Evolutionary conservation across 2,113 vertebrate species (phyloP).

Genomic region (human (Homo sapiens)): GRCh38 chr3:147795501-147796000

Average conservation of each 20-base stretch:
- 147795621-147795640: neutral
- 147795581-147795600: neutral
- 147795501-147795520: constrained; percentile 25
- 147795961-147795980: neutral
- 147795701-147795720: neutral
- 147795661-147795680: neutral
- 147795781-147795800: neutral
- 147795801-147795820: neutral
- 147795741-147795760: constrained; percentile 25
- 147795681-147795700: neutral
- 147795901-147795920: neutral
- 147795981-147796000: neutral
- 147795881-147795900: neutral
- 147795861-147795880: neutral
- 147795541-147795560: neutral
- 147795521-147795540: neutral
- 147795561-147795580: neutral
- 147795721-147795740: neutral
- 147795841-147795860: neutral
- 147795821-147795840: neutral
- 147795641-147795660: constrained; percentile 39
- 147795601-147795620: neutral
- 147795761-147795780: neutral
- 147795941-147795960: neutral
- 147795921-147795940: neutral